Evolutionary conservation across 2,888 invertebrate species (phyloP), one percentile per base, ranked within the genome.

Genomic region (Acholoe squamosa): DNA sequence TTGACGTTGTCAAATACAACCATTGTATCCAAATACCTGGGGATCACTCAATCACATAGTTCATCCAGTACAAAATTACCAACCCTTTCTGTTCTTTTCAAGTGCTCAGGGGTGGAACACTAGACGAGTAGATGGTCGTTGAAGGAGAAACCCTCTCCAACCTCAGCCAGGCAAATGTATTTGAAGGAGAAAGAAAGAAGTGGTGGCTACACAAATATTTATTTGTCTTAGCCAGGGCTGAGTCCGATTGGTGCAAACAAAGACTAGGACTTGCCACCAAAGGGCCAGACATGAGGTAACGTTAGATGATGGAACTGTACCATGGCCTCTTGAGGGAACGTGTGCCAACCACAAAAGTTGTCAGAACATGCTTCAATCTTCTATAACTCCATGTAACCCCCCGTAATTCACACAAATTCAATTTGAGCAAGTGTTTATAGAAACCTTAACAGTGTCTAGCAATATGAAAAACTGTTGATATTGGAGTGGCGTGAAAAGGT

Each of bases 141-240:
- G 61, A 14, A 61, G 61, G 19, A 19, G 61, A n/a, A n/a, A 5
- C 22, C 61, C 25, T 61, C 61, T n/a, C 61, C 61, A n/a, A 22
- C 19, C 14, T 61, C 61, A 61, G 61, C 25, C 14, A 61, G 61
- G 61, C 61, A 19, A 61, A 61, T 61, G 61, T 61, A 61, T 61
- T 61, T 61, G 19, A 31, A 77, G 77, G 77, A 34, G 34, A 77
- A 77, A 3, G 77, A 77, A 77, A 77, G 7, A 33, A 28, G 16
- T 22, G 77, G n/a, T 43, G 22, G 84, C 84, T 84, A 84, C 84
- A 84, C 84, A 84, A 84, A 84, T 84, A 84, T 84, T 84, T 84
- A 84, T 84, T 84, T 34, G 84, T 84, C 84, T 84, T 84, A 51
- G 43, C 43, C 28, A 28, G 84, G 1, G 1, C 43, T 22, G 28